A percentile compares a stretch with the other conserved stretches of the same genome.
Evolutionary conservation across 2,888 invertebrate genomes (phyloP).

Genomic region (Chironomus riparius): DNA sequence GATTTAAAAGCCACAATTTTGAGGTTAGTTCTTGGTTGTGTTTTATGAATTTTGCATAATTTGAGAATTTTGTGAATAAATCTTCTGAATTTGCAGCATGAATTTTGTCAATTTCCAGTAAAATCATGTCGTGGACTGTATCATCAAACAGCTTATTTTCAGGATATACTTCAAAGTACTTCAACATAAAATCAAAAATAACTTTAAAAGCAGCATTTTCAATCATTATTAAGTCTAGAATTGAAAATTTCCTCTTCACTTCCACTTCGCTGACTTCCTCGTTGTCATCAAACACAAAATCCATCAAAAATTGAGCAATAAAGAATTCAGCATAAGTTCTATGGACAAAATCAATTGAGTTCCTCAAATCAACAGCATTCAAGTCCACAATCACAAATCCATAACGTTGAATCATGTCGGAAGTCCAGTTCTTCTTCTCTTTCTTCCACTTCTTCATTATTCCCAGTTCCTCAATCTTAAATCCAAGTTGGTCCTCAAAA

Average conservation of each 20-base stretch:
- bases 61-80: neutral
- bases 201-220: neutral
- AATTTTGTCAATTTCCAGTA: neutral
- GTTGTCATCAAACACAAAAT: neutral
- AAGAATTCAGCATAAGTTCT: neutral
- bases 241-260: neutral
- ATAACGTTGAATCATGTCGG: neutral
- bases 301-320: neutral
- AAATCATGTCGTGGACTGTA: neutral
- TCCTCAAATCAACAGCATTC: neutral
- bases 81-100: neutral
- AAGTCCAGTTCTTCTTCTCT: neutral
- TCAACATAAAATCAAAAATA: neutral
- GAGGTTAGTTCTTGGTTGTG: neutral
- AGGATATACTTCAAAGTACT: neutral
- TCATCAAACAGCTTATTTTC: neutral
- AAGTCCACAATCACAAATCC: neutral
- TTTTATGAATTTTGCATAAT: neutral
- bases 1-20: neutral
- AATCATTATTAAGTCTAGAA: neutral
- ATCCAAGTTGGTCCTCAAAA: neutral
- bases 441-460: neutral
- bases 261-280: neutral
- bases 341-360: neutral
- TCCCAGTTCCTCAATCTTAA: neutral